Base-by-base conservation (phyloP, 2,113 vertebrate genomes). In the Salvelinus namaycush region DNA sequence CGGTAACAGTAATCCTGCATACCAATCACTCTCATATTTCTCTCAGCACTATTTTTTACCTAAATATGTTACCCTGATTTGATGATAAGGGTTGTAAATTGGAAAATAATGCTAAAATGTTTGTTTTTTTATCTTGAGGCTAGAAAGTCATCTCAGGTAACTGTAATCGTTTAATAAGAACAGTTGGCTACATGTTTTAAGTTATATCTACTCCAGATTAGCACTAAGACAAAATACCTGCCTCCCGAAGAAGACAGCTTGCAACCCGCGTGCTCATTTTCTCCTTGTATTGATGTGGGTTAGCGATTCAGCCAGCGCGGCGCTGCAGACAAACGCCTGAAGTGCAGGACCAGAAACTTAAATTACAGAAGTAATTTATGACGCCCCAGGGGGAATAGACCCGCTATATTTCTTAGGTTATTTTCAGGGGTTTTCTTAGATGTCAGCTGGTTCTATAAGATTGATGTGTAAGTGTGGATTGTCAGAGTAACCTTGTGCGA, bases 401-500 rank as follows among this genome's bases (percentile, higher is more conserved):
- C 18, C 1, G 3, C 14, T 18, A 20, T 59, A 29, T 29, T 29
- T 29, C n/a, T 71, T 54, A 24, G 14, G 54, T 26, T 20, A 7
- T 31, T 51, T 20, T 34, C 29, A 20, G 66, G 16, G 16, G 67
- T 12, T 29, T 22, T 29, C 26, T 18, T 67, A 27, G 68, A 70
- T 68, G 29, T 31, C 66, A 27, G 66, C 68, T 70, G 68, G 18
- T 20, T 70, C 39, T 22, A 29, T 64, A 59, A 29, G 48, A 29
- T 75, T 31, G 64, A 14, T 79, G 54, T 70, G 59, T 44, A 49
- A 49, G 60, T 54, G 27, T 73, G 44, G 44, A 22, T 18, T 54
- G 51, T 54, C 51, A 54, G 51, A 14, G 51, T 54, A 54, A 54
- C 12, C 14, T 39, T 31, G 24, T 24, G 5, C 60, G 27, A 65